Conservation (phyloP, 2,888 invertebrate genomes). For the Lycocerus yunnanus region DNA sequence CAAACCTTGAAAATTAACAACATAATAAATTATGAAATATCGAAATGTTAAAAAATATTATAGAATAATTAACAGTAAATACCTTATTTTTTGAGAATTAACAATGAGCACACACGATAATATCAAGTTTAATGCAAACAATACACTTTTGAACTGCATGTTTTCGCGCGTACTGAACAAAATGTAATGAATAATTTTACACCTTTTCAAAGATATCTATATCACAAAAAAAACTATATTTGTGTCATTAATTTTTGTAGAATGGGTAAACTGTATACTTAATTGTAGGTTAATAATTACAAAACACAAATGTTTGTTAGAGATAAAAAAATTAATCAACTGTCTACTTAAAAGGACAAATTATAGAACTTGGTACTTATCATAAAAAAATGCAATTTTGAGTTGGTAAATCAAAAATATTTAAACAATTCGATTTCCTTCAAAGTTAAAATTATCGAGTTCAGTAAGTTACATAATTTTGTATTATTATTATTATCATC, state of each 20-base stretch:
- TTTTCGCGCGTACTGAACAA: constrained; percentile 14
- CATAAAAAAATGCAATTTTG: not conserved
- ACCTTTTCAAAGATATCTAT: constrained; percentile 14
- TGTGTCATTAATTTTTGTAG: constrained; percentile 16
- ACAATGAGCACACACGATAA: not conserved
- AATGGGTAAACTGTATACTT: not conserved
- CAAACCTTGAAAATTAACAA: not conserved
- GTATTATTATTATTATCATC: not conserved
- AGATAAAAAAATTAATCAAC: not conserved
- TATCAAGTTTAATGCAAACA: constrained; percentile 1
- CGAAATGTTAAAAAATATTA: not conserved
- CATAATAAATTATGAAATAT: not conserved
- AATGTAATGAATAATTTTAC: constrained; percentile 18
- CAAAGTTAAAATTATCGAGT: not conserved
- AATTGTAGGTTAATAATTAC: constrained; percentile 5
- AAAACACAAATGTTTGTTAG: not conserved
- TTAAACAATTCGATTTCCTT: not conserved
- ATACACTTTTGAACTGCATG: constrained; percentile 8
- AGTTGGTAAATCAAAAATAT: not conserved
- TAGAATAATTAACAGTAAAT: not conserved
- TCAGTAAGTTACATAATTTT: not conserved
- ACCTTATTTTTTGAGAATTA: not conserved
- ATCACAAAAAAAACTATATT: constrained; percentile 2
- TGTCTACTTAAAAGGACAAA: not conserved
- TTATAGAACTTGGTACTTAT: not conserved